Evolutionary conservation across 2,888 invertebrate species (phyloP).

Genomic region (Drosophila aldrichi): DNA sequence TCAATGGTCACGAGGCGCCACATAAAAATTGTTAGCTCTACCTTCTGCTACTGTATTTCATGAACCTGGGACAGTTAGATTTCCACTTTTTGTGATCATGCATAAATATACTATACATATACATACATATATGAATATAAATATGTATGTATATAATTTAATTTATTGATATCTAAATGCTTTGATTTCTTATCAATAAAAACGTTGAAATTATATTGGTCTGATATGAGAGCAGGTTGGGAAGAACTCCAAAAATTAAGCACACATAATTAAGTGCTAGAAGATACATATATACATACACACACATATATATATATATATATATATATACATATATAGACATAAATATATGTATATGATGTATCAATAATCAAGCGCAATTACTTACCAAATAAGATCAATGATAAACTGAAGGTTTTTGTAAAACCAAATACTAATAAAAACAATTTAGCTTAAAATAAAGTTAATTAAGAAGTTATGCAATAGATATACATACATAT

Average conservation of each 20-base stretch:
- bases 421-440: conserved; percentile 31
- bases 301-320: neutral
- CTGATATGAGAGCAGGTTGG: conserved; percentile 29
- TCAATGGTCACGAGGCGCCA: conserved; percentile 5
- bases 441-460: neutral
- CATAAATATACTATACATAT: neutral
- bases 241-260: conserved; percentile 5
- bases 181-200: conserved; percentile 37
- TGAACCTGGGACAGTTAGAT: neutral
- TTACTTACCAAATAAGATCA: conserved; percentile 36
- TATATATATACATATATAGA: neutral
- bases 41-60: neutral
- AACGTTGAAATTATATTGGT: conserved; percentile 11
- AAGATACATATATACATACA: neutral
- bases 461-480: conserved; percentile 5
- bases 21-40: neutral
- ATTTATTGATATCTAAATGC: conserved; percentile 20
- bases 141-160: neutral
- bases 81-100: conserved; percentile 9
- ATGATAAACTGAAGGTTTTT: conserved; percentile 44
- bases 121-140: neutral
- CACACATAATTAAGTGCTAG: conserved; percentile 16
- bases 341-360: conserved; percentile 20
- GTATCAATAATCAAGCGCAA: conserved; percentile 47
- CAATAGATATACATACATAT: neutral